phyloP scores from a whole-genome alignment of 2,797 vertebrate species.

The Helicolenus hilgendorfi region DNA sequence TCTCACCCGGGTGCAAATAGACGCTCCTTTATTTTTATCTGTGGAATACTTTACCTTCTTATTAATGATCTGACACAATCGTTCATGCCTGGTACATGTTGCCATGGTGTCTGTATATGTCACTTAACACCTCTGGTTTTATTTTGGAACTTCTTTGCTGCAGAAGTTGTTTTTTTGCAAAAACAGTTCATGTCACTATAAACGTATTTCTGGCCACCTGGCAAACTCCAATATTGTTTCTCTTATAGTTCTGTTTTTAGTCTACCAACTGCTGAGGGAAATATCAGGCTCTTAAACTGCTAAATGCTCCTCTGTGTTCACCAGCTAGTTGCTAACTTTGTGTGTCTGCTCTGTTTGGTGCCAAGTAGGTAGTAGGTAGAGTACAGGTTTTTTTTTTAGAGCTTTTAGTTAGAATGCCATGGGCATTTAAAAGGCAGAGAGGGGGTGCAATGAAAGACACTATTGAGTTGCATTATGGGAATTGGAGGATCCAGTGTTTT shows the following conservation, averaged over 20 bases:
- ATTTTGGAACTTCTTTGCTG: not conserved
- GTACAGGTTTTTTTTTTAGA: not conserved
- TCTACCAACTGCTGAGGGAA: not conserved
- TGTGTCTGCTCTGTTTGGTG: not conserved
- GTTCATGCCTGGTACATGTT: not conserved
- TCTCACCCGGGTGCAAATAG: too few relatives aligned
- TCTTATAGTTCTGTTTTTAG: not conserved
- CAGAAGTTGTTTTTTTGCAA: not conserved
- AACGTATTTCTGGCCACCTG: not conserved
- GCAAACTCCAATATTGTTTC: not conserved
- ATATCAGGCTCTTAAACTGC: not conserved
- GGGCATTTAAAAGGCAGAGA: not conserved
- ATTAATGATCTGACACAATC: not conserved
- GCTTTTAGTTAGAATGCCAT: not conserved
- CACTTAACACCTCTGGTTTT: not conserved
- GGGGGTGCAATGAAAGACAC: not conserved
- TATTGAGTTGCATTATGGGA: conserved; percentile 7
- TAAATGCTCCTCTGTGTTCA: not conserved
- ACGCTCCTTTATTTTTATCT: not conserved
- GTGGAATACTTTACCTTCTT: not conserved
- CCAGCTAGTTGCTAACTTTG: not conserved
- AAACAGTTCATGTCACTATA: not conserved
- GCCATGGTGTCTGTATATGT: not conserved
- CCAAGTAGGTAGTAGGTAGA: not conserved
- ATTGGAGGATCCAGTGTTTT: not conserved